These are phyloP conservation scores for Onychostoma macrolepis DNA, from an alignment of 2,113 vertebrate species.

Conservation along the genomic window DNA sequence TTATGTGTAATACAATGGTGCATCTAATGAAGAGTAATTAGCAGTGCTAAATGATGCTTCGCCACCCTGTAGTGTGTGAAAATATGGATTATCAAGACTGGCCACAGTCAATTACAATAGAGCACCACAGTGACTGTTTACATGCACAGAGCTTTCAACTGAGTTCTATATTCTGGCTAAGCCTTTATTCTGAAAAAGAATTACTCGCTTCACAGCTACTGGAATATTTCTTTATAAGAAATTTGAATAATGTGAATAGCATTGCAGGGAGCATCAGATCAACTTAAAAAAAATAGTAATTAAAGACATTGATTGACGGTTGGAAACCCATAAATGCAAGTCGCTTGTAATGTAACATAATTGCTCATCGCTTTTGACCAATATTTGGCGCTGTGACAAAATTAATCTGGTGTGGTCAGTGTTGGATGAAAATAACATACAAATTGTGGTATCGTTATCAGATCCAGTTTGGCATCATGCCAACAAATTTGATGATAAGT, in stretches of 20 bases:
- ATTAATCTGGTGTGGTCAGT: neutral
- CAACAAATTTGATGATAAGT: neutral
- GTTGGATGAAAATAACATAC: neutral
- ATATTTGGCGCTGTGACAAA: neutral
- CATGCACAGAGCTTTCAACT: neutral
- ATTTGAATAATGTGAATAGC: neutral
- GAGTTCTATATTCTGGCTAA: neutral
- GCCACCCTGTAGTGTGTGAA: constrained; percentile 19
- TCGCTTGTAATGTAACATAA: no score
- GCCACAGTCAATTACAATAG: constrained; percentile 11
- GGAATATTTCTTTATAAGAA: neutral
- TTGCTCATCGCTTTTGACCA: neutral
- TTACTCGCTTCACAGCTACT: neutral
- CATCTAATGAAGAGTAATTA: constrained; percentile 33
- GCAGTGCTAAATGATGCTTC: constrained; percentile 24
- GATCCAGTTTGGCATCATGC: neutral
- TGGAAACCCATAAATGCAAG: neutral
- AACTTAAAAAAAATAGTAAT: neutral
- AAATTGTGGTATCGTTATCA: neutral
- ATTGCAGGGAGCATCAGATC: neutral
- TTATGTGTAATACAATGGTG: constrained; percentile 16
- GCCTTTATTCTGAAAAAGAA: neutral
- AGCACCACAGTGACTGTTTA: neutral
- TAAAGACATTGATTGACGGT: neutral
- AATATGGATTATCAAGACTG: constrained; percentile 9